Evolutionary conservation across 1,140 invertebrate species (phyloP), one percentile per base, ranked within the genome.

Genomic region (Cyclina sinensis): DNA sequence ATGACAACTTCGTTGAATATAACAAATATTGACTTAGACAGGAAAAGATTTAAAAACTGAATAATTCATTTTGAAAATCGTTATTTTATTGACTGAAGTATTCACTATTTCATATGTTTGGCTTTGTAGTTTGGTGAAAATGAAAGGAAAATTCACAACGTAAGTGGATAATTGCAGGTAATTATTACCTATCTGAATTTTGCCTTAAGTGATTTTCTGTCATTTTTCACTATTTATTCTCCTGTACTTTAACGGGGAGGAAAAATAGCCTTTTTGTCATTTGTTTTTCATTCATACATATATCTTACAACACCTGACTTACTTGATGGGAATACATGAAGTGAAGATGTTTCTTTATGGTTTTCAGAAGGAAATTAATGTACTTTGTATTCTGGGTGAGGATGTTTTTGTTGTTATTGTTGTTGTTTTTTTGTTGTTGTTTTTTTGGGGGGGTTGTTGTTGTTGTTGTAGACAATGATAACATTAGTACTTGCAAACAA

Each of bases 131-230:
- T n/a, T 37, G 32, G 30, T 37, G 59, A 70, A 35, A 70, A 70
- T 35, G 24, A 70, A 70, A 30, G 32, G 16, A 16, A 65, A 12
- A 37, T 70, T 9, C 65, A n/a, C 18, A 39, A 27, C 37, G 4
- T 4, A 70, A 37, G 32, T 70, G 30, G 32, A 70, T 70, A 37
- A 27, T 70, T 35, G 27, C 35, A 70, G 65, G 65, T 70, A 70
- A 62, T 1, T 70, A 37, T 70, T 35, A 30, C 24, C 16, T 21
- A 9, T 4, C 16, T 4, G 5, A n/a, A 24, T 57, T 18, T 57
- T 57, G 18, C 3, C 21, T 9, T 27, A 57, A n/a, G n/a, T 57
- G 3, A 57, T 57, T 57, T n/a, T n/a, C 54, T 57, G 54, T 57
- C 21, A 18, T n/a, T 57, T 57, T n/a, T 18, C 24, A n/a, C 54